phyloP scores from a whole-genome alignment of 2,888 invertebrate genomes.

The Serrognathus titanus region DNA sequence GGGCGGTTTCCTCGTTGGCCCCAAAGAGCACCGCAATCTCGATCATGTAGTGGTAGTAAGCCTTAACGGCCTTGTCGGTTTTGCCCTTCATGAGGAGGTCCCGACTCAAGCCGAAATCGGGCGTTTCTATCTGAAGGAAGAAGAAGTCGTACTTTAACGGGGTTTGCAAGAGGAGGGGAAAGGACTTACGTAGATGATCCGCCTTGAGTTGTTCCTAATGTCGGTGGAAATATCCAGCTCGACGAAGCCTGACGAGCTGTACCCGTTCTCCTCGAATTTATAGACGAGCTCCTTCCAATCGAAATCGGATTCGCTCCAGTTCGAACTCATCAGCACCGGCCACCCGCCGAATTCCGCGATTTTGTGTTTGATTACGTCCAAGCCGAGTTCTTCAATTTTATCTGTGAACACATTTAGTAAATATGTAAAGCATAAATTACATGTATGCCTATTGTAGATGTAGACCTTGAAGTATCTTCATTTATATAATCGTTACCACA shows the following conservation, averaged over 20 bases:
- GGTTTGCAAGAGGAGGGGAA: no score
- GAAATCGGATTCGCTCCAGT: constrained; percentile 55
- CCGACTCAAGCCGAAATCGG: not conserved
- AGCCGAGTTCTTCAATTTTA: constrained; percentile 69
- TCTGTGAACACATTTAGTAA: constrained; percentile 53
- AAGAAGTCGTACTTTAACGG: not conserved
- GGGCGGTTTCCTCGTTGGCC: constrained; percentile 1
- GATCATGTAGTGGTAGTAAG: constrained; percentile 7
- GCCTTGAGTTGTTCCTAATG: not conserved
- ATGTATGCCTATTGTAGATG: no score
- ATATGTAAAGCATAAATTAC: no score
- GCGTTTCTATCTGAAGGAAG: not conserved
- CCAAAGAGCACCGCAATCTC: constrained; percentile 4
- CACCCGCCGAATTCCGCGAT: constrained; percentile 71
- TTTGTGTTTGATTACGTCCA: constrained; percentile 52
- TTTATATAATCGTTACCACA: no score
- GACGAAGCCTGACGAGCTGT: constrained; percentile 25
- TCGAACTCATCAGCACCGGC: constrained; percentile 74
- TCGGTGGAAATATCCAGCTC: not conserved
- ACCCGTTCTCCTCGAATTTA: constrained; percentile 54
- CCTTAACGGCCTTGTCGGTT: constrained; percentile 6
- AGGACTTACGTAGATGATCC: not conserved
- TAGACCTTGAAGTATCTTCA: no score
- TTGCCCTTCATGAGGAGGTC: constrained; percentile 8
- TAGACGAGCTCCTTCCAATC: constrained; percentile 55